Base-by-base conservation (phyloP, 2,888 invertebrate genomes). In the Barypeithes pellucidus region DNA sequence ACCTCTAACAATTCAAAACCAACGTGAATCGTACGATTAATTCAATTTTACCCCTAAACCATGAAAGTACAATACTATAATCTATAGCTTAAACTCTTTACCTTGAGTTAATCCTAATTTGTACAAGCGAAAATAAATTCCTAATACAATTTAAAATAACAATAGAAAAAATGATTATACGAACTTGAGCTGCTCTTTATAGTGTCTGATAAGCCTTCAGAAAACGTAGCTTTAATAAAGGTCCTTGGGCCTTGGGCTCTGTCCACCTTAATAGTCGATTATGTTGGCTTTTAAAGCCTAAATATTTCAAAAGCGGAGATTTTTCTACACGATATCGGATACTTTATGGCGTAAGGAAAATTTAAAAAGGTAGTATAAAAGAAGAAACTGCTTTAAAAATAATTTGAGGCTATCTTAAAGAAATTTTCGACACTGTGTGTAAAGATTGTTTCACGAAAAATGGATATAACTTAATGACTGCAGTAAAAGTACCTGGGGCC, bases 251-350 rank as follows among this genome's bases (percentile, higher is more conserved):
- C 68, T 73, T 43, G 39, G 73, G 73, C 68, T 73, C 43, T 65
- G 73, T 67, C 73, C 73, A 73, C 73, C 73, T 73, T 73, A 73
- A 73, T 68, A 73, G 68, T 73, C 73, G 73, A 68, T 73, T 73
- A 73, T 68, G 67, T 67, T 61, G 63, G 73, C 62, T 68, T 68
- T 63, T 20, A 57, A 68, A 50, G 68, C 73, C 68, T 68, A 63
- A 73, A 68, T 68, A 73, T 73, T 73, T 73, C 57, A 73, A 63
- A 41, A 67, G 68, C 81, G 83, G 83, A 85, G 85, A 85, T 86
- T 85, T 85, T 85, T 85, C 84, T 84, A 80, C 83, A 83, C 84
- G 86, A 86, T 85, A 84, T 82, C 84, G 83, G 84, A 85, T 85
- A 85, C 84, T 86, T 86, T 85, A 86, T 84, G 84, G 84, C 83